These are phyloP conservation scores for Eilema depressum DNA, from an alignment of 2,888 invertebrate genomes.

Conservation along the genomic window DNA sequence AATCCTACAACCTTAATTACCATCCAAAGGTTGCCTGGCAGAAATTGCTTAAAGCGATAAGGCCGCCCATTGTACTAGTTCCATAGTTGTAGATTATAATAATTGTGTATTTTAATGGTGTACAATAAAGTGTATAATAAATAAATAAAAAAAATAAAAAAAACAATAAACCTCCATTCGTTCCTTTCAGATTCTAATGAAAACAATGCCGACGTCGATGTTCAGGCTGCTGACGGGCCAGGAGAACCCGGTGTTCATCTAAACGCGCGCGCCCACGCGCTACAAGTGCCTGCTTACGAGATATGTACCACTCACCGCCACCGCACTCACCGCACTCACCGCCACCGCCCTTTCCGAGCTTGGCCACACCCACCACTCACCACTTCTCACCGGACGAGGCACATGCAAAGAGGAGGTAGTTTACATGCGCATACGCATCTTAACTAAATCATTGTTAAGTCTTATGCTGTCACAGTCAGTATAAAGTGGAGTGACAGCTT, in stretches of 20 bases:
- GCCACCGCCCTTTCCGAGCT: constrained; percentile 12
- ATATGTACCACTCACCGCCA: constrained; percentile 41
- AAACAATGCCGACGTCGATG: constrained; percentile 99
- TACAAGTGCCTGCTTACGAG: constrained; percentile 88
- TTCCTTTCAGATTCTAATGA: constrained; percentile 96
- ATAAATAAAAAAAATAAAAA: too few species aligned
- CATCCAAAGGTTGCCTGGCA: too few species aligned
- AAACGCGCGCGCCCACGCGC: constrained; percentile 73
- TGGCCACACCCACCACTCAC: neutral
- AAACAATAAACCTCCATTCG: too few species aligned
- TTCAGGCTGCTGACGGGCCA: constrained; percentile 99
- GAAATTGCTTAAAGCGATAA: too few species aligned
- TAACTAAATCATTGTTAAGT: neutral
- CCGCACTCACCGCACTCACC: neutral
- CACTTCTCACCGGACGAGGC: neutral
- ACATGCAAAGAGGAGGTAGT: constrained; percentile 3
- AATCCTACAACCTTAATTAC: too few species aligned
- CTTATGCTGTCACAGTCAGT: too few species aligned
- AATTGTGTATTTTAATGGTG: too few species aligned
- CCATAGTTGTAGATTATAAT: too few species aligned
- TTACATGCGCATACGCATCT: neutral
- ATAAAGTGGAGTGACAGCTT: too few species aligned
- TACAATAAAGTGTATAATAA: too few species aligned
- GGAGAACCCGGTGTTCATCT: constrained; percentile 99
- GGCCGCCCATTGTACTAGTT: too few species aligned